Base-by-base conservation (phyloP, 2,888 invertebrate species). In the Phyllotreta cruciferae region DNA sequence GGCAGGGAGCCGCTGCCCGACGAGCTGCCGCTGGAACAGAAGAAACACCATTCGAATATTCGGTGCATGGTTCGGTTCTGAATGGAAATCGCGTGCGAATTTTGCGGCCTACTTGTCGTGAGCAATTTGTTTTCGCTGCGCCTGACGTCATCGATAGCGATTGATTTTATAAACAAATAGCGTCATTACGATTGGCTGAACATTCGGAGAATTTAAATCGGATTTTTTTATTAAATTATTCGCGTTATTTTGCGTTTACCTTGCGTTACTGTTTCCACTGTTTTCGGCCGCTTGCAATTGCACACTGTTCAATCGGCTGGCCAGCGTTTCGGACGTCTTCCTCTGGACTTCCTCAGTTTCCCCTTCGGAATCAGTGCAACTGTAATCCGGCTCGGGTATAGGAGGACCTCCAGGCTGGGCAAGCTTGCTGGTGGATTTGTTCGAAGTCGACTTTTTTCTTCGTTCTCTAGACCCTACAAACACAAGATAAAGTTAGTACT, bases 341-440 rank as follows among this genome's bases (percentile, higher is more conserved):
- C 84, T 86, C 8, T 84, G 81, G 54, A 82, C 82, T 8, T 76
- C 78, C 49, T 79, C 80, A 49, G 80, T 82, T 50, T 82, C 83
- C 6, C 88, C 90, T 75, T 93, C 94, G 0, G 92, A 92, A 78
- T 93, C 93, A 68, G 92, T 93, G 81, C 93, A 88, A 79, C 93
- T 93, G 83, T 94, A 94, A 81, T 94, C 94, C 0, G 94, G 94
- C 77, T 94, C 94, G 0, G 94, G 94, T 71, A 94, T 94, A n/a
- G 93, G 91, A 6, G 94, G 90, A 0, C 86, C 87, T 14, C 65
- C 66, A 8, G 64, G 53, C 63, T 73, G 73, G 1, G 68, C 64
- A 14, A 69, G 56, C 13, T 78, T 72, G 35, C 81, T 76, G 13
- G 81, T 78, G 6, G 82, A 81, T 49, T 81, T 80, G 64, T 80